phyloP scores from a whole-genome alignment of 2,797 vertebrate species.

The Sebastes steindachneri region DNA sequence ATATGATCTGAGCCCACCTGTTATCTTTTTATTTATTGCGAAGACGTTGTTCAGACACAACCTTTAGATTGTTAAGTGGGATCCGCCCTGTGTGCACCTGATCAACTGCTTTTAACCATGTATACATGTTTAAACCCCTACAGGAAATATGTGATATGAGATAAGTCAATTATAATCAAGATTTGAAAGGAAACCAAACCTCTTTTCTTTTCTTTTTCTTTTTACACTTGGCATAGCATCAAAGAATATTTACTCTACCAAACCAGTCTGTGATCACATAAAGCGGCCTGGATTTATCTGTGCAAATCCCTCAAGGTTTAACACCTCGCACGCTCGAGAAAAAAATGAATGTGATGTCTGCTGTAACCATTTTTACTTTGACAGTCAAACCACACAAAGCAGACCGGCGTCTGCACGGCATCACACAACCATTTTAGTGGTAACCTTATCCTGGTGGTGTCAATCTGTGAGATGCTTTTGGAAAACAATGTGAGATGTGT shows the following conservation, averaged over 20 bases:
- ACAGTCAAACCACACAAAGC: constrained; percentile 41
- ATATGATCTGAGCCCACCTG: not conserved
- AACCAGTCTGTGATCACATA: constrained; percentile 14
- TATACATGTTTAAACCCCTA: not conserved
- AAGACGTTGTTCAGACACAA: constrained; percentile 10
- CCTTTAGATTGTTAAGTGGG: not conserved
- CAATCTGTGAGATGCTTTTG: not conserved
- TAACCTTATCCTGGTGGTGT: constrained; percentile 3
- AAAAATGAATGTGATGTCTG: constrained; percentile 66
- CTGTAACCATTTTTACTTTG: constrained; percentile 66
- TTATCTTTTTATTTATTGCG: not conserved
- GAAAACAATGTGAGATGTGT: not conserved
- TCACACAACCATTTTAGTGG: not conserved
- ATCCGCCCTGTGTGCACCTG: not conserved
- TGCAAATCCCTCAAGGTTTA: constrained; percentile 52
- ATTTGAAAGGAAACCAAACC: not conserved
- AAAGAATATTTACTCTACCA: constrained; percentile 17
- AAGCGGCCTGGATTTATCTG: constrained; percentile 16
- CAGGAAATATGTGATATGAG: not conserved
- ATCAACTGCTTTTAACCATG: not conserved
- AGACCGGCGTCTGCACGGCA: not conserved
- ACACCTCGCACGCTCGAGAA: constrained; percentile 7
- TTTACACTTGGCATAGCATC: constrained; percentile 11
- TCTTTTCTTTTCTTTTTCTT: not conserved
- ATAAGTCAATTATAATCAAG: not conserved